Conservation (phyloP, 2,888 invertebrate species). For the Trachelus troglodyta region DNA sequence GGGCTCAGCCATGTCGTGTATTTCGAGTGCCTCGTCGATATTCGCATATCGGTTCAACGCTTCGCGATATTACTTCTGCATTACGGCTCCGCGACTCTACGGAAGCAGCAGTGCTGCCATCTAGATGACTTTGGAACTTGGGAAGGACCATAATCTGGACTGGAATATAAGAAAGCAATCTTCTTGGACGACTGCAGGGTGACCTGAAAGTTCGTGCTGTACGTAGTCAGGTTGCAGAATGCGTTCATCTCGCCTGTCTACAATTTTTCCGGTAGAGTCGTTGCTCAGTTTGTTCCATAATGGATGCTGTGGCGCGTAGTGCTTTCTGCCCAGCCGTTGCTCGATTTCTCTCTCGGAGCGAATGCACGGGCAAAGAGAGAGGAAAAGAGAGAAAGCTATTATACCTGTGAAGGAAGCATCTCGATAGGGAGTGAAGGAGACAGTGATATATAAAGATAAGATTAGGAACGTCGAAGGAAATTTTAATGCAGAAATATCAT, state of each 20-base stretch:
- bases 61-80: constrained; percentile 30
- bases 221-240: constrained; percentile 42
- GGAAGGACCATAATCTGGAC: constrained; percentile 28
- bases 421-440: too few relatives aligned
- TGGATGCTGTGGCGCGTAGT: constrained; percentile 50
- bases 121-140: constrained; percentile 23
- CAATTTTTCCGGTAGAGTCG: constrained; percentile 58
- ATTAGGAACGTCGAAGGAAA: too few relatives aligned
- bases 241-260: constrained; percentile 54
- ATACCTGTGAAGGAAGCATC: too few relatives aligned
- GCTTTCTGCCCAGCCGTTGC: constrained; percentile 44
- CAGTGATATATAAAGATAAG: too few relatives aligned
- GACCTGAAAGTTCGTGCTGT: constrained; percentile 17
- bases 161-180: constrained; percentile 48
- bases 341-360: constrained; percentile 21
- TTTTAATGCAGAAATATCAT: too few relatives aligned
- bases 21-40: neutral
- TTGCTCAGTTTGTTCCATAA: constrained; percentile 55
- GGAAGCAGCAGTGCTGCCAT: neutral
- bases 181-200: constrained; percentile 32
- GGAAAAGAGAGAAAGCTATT: constrained; percentile 15
- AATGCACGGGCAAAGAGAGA: constrained; percentile 34
- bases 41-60: constrained; percentile 7
- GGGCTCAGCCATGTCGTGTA: neutral
- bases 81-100: constrained; percentile 2